Base-by-base conservation (phyloP, 2,888 invertebrate genomes). In the Steromphala cineraria region DNA sequence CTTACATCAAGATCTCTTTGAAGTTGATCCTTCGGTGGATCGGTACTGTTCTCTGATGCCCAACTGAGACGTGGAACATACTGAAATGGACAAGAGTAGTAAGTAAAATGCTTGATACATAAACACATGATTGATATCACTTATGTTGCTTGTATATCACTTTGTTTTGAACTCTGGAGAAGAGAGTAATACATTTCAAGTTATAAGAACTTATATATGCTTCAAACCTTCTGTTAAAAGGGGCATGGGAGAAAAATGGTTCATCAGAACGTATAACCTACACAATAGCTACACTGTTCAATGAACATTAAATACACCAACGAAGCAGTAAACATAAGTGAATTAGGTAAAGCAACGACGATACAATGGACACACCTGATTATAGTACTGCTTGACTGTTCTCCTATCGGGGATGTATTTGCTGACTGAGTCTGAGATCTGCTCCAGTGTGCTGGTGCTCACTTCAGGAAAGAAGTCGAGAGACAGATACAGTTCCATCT, bases 401-500 rank as follows among this genome's bases (percentile, higher is more conserved):
- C 31, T 67, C 67, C 77, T 75, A 56, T 80, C 79, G 28, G 86
- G 85, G 17, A 82, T 46, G 62, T 84, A 81, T 21, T 81, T 82
- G 53, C 84, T 82, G 8, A 76, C 74, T 36, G 86, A n/a, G 2
- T 79, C 62, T 2, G 55, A 74, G 15, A 86, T 75, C 62, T 81
- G 75, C n/a, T 85, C 67, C 13, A 85, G 7, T 46, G 7, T 46
- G 67, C 85, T 83, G 55, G 81, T 78, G 10, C 21, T 52, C 15
- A 85, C 7, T 21, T 85, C 85, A 55, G 90, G 89, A 53, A 88
- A 24, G 36, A 83, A 79, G 40, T 89, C 83, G 31, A 91, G 85
- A 21, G 87, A 82, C 31, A 92, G 83, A 76, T 87, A 86, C 21
- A 92, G 78, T 75, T 91, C 87, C 82, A 90, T 87, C 75, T 90